A percentile compares a stretch with the other conserved stretches of the same genome.
phyloP scores from a whole-genome alignment of 2,888 invertebrate genomes.

The Polietes domitor region DNA sequence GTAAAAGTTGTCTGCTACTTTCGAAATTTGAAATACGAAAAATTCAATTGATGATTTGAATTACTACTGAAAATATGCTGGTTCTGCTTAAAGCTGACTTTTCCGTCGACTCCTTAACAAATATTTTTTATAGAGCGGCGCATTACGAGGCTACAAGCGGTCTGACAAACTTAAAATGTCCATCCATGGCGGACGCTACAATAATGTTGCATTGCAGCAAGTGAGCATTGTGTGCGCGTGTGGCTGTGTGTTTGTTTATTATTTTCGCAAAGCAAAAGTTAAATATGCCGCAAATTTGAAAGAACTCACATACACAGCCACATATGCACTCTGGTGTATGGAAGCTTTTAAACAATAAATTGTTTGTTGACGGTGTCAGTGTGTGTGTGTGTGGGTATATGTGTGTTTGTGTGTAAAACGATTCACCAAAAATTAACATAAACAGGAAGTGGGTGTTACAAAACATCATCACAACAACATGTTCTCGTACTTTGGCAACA shows the following conservation, averaged over 20 bases:
- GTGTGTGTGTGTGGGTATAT: not conserved
- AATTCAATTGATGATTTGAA: no score
- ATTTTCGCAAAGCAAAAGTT: constrained; percentile 37
- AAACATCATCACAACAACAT: constrained; percentile 66
- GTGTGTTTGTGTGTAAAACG: constrained; percentile 47
- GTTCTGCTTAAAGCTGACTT: no score
- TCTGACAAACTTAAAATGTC: not conserved
- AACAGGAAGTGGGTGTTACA: constrained; percentile 77
- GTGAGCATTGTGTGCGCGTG: not conserved
- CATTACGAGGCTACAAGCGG: no score
- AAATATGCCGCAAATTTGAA: constrained; percentile 38
- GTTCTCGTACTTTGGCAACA: constrained; percentile 34
- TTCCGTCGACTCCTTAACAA: no score
- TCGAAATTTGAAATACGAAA: no score
- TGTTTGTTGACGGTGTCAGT: constrained; percentile 43
- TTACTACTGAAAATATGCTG: no score
- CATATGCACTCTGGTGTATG: not conserved
- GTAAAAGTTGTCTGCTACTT: no score
- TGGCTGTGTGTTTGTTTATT: constrained; percentile 13
- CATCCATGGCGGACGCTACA: not conserved
- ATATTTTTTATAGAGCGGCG: no score
- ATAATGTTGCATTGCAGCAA: constrained; percentile 12
- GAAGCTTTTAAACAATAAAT: constrained; percentile 45
- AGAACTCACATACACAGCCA: not conserved
- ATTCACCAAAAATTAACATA: constrained; percentile 72